Conservation (phyloP, 1,140 invertebrate species). For the Palaemon carinicauda region DNA sequence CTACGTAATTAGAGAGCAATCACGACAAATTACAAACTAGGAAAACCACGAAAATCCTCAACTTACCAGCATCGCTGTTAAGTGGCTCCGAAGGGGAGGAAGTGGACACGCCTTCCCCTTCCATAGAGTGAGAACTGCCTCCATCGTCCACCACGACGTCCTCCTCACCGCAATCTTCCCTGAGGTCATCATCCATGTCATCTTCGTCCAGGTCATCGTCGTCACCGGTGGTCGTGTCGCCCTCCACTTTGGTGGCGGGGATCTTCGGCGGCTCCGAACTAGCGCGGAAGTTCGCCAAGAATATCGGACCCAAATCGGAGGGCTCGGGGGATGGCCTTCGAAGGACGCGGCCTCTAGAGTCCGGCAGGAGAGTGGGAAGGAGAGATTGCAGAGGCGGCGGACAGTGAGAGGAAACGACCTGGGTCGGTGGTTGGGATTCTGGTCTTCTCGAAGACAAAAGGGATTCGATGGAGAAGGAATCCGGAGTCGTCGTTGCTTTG, state of each 20-base stretch:
- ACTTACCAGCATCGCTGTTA: constrained; percentile 14
- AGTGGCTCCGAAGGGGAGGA: neutral
- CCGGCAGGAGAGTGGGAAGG: neutral
- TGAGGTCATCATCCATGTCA: neutral
- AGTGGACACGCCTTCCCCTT: neutral
- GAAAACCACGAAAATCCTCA: too few relatives aligned
- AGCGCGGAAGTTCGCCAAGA: constrained; percentile 11
- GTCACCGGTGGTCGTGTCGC: neutral
- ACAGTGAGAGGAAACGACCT: neutral
- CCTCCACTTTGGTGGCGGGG: neutral
- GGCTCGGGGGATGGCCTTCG: neutral
- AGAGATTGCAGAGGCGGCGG: neutral
- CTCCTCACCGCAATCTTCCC: neutral
- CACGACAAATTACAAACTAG: too few relatives aligned
- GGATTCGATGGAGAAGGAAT: constrained; percentile 26
- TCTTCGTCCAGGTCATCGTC: neutral
- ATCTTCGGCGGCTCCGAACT: neutral
- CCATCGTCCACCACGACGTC: constrained; percentile 20
- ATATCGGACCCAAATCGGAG: neutral
- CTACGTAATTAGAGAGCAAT: too few relatives aligned
- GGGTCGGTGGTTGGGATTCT: neutral
- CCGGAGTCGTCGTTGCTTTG: neutral
- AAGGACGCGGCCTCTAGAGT: neutral
- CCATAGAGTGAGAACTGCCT: neutral
- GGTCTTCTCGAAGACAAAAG: neutral